Conservation (phyloP, 2,888 invertebrate species). For the Drosophila prostipennis region DNA sequence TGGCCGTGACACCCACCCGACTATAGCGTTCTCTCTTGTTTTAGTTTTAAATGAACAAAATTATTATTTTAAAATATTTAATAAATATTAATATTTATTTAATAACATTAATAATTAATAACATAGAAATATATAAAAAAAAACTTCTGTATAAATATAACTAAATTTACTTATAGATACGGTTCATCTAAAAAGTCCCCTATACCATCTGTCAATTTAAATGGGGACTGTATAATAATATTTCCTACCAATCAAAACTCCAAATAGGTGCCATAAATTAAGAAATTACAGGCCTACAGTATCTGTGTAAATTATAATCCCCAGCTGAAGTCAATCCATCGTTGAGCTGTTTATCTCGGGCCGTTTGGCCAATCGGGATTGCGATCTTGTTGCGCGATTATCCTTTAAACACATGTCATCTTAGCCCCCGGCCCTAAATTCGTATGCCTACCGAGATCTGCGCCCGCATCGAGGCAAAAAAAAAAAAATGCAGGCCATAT, state of each 20-base stretch:
- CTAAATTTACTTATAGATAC: too few relatives aligned
- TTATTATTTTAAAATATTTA: too few relatives aligned
- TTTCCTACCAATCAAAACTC: background rate
- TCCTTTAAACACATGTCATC: constrained; percentile 45
- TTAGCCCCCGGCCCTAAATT: background rate
- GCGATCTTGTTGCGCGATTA: constrained; percentile 37
- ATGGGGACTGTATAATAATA: background rate
- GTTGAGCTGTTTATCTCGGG: constrained; percentile 15
- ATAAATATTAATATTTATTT: too few relatives aligned
- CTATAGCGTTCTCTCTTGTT: too few relatives aligned
- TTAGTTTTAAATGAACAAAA: too few relatives aligned
- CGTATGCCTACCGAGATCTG: background rate
- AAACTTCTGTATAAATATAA: too few relatives aligned
- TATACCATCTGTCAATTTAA: too few relatives aligned
- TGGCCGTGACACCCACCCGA: too few relatives aligned
- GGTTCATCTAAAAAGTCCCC: too few relatives aligned
- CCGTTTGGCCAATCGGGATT: constrained; percentile 15
- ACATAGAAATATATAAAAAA: too few relatives aligned
- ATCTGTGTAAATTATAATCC: background rate
- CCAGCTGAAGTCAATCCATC: constrained; percentile 18
- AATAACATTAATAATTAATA: too few relatives aligned
- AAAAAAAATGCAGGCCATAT: constrained; percentile 52
- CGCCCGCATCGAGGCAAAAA: constrained; percentile 25
- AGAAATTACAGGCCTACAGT: background rate
- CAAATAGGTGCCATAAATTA: constrained; percentile 1